phyloP scores from a whole-genome alignment of 2,797 vertebrate species.

The Eleutherodactylus coqui region DNA sequence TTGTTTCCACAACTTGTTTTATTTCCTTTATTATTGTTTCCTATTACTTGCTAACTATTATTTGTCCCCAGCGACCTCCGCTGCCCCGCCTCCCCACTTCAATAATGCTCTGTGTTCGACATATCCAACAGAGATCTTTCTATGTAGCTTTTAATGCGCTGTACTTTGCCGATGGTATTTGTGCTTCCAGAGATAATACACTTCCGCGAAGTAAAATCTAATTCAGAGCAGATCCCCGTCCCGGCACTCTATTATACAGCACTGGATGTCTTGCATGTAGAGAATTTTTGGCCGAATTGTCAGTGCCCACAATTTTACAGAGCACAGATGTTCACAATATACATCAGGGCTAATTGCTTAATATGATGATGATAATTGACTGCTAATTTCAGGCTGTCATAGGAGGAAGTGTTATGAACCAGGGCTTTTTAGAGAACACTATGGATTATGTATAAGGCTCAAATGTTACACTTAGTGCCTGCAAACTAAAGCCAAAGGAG shows the following conservation, averaged over 20 bases:
- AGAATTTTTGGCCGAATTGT: not conserved
- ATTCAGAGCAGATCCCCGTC: not conserved
- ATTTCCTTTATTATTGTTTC: not conserved
- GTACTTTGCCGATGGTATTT: not conserved
- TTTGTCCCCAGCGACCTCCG: not conserved
- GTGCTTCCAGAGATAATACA: not conserved
- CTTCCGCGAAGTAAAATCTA: not conserved
- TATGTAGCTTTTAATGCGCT: not conserved
- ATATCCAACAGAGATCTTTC: not conserved
- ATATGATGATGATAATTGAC: conserved; percentile 23
- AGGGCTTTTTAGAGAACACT: not conserved
- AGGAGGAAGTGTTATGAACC: not conserved
- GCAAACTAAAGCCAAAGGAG: not conserved
- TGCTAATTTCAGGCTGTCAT: conserved; percentile 35
- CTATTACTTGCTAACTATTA: not conserved
- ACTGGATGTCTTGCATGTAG: not conserved
- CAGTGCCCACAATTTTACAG: not conserved
- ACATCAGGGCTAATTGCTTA: conserved; percentile 33
- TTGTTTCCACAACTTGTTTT: not conserved
- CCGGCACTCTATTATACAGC: not conserved
- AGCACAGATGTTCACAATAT: conserved; percentile 47
- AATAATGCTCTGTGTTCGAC: not conserved
- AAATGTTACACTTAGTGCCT: not conserved
- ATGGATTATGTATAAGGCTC: conserved; percentile 1
- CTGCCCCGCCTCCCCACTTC: not conserved